A percentile compares a stretch with the other conserved stretches of the same genome.
Conservation (phyloP, 2,797 vertebrate genomes). For the Eremophila alpestris region DNA sequence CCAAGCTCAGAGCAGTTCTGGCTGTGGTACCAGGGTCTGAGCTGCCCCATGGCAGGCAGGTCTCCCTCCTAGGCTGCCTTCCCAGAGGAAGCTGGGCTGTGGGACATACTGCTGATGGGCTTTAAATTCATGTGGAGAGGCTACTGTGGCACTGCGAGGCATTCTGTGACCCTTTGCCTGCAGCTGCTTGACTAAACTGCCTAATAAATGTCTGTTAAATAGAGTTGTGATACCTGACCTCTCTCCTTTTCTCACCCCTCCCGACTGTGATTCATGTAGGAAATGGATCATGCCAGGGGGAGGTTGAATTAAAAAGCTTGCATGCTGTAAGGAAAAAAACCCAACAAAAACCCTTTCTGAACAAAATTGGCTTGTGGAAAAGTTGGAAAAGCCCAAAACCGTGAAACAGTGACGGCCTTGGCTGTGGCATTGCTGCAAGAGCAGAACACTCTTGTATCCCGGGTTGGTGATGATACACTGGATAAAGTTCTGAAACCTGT, state of each 20-base stretch:
- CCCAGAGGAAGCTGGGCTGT: background rate
- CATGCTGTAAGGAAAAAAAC: accelerated
- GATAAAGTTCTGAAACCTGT: background rate
- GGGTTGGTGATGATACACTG: accelerated
- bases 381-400: background rate
- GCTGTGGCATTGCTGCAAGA: background rate
- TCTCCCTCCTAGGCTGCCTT: background rate
- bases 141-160: background rate
- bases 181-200: background rate
- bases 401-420: background rate
- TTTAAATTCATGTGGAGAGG: background rate
- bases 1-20: background rate
- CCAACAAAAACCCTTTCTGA: background rate
- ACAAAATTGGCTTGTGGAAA: background rate
- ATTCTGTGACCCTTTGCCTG: background rate
- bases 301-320: background rate
- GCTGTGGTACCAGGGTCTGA: background rate
- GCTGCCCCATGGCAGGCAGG: background rate
- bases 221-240: background rate
- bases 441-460: accelerated
- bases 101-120: background rate
- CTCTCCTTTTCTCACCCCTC: background rate
- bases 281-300: background rate
- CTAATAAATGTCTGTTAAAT: slow-evolving; percentile 27
- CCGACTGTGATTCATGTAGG: background rate